Conservation (phyloP, 2,888 invertebrate species). For the Pseudanteris insignis region DNA sequence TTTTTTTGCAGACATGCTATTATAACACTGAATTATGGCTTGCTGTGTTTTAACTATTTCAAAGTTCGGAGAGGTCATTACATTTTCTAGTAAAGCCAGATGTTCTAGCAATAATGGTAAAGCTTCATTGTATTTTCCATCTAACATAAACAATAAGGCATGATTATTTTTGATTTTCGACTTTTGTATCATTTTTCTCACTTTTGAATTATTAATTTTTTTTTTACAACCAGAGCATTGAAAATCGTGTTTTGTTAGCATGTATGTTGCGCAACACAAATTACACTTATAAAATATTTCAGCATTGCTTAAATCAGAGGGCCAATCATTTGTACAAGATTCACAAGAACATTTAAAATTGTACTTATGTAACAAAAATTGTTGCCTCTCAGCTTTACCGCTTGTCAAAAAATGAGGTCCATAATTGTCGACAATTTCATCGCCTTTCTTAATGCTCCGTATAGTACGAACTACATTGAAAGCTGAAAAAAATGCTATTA, state of each 20-base stretch:
- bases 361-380: slow-evolving; percentile 63
- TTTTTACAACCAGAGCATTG: slow-evolving; percentile 48
- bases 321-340: slow-evolving; percentile 65
- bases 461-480: slow-evolving; percentile 57
- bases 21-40: slow-evolving; percentile 63
- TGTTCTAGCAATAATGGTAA: slow-evolving; percentile 57
- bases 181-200: slow-evolving; percentile 50
- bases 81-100: slow-evolving; percentile 53
- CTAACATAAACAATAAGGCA: slow-evolving; percentile 58
- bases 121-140: slow-evolving; percentile 56
- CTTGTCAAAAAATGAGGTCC: slow-evolving; percentile 65
- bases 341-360: slow-evolving; percentile 65
- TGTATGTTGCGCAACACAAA: slow-evolving; percentile 10
- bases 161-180: slow-evolving; percentile 52
- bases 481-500: slow-evolving; percentile 50
- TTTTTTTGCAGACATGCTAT: slow-evolving; percentile 55
- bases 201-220: slow-evolving; percentile 50
- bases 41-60: slow-evolving; percentile 63
- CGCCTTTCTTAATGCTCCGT: slow-evolving; percentile 61
- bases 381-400: slow-evolving; percentile 54
- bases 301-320: slow-evolving; percentile 48
- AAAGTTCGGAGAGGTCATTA: slow-evolving; percentile 55
- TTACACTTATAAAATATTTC: slow-evolving; percentile 52
- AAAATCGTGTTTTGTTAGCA: neutral
- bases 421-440: slow-evolving; percentile 67